Conservation (phyloP, 2,797 vertebrate genomes). For the Arctocebus calabarensis region DNA sequence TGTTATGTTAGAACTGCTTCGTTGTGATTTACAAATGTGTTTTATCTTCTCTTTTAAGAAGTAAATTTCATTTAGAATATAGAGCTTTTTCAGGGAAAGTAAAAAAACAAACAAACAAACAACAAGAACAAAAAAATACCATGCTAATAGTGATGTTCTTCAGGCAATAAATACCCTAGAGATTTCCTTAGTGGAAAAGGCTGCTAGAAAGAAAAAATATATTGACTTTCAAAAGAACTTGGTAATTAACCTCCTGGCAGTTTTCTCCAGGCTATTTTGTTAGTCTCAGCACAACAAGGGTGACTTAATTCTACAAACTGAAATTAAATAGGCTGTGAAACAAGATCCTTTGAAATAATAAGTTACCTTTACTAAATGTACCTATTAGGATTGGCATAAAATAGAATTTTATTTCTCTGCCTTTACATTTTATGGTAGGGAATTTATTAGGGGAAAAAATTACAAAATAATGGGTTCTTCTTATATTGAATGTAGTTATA, state of each 20-base stretch:
- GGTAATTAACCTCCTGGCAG: conserved; percentile 70
- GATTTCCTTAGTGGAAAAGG: conserved; percentile 38
- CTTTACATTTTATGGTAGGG: neutral
- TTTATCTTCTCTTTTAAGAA: conserved; percentile 9
- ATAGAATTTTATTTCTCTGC: neutral
- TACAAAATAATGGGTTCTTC: neutral
- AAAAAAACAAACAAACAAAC: conserved; percentile 12
- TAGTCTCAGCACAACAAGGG: conserved; percentile 53
- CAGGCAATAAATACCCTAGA: conserved; percentile 24
- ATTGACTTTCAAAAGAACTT: conserved; percentile 61
- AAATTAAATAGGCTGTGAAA: conserved; percentile 63
- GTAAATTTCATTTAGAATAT: conserved; percentile 39
- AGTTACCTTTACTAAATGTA: conserved; percentile 46
- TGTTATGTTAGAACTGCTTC: neutral
- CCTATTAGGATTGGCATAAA: conserved; percentile 25
- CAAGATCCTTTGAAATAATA: conserved; percentile 51
- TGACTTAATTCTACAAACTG: conserved; percentile 69
- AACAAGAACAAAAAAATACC: neutral
- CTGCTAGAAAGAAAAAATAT: conserved; percentile 45
- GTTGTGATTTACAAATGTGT: neutral
- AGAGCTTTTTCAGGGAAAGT: conserved; percentile 26
- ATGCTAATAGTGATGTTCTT: conserved; percentile 44
- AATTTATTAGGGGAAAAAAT: neutral
- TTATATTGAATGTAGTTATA: neutral
- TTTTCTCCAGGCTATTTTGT: conserved; percentile 42